A percentile compares a stretch with the other conserved stretches of the same genome.
Conservation (phyloP, 2,888 invertebrate species). For the Tinea trinotella region DNA sequence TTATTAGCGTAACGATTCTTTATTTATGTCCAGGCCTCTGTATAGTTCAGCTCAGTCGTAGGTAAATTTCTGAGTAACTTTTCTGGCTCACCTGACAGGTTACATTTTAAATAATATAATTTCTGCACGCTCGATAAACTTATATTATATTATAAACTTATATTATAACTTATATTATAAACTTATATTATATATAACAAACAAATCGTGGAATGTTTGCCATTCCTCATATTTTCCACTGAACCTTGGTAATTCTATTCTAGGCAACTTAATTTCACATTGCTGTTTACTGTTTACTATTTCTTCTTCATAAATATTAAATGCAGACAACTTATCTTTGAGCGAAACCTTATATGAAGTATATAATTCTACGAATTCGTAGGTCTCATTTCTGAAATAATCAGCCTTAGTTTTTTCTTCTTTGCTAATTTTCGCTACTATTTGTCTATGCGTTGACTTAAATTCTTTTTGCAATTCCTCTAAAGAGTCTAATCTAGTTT, state of each 20-base stretch:
- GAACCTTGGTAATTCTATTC: conserved; percentile 24
- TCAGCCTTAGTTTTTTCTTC: too few relatives aligned
- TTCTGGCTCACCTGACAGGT: conserved; percentile 24
- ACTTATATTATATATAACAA: conserved; percentile 23
- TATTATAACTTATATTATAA: too few relatives aligned
- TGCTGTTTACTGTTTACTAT: too few relatives aligned
- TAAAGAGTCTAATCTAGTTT: too few relatives aligned
- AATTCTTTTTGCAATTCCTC: too few relatives aligned
- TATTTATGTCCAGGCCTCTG: conserved; percentile 24
- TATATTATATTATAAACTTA: conserved; percentile 23
- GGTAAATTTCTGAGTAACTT: conserved; percentile 23
- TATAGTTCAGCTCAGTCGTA: conserved; percentile 24
- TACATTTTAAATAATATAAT: conserved; percentile 26
- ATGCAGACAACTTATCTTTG: too few relatives aligned
- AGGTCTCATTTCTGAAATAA: too few relatives aligned
- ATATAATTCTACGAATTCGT: too few relatives aligned
- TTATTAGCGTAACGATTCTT: conserved; percentile 25
- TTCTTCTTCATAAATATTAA: too few relatives aligned
- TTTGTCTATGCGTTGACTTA: too few relatives aligned
- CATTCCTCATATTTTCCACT: conserved; percentile 25
- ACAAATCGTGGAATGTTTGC: conserved; percentile 25
- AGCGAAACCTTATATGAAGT: too few relatives aligned
- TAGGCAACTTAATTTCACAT: conserved; percentile 22
- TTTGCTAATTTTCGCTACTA: too few relatives aligned
- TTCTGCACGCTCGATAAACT: conserved; percentile 24